Conservation (phyloP, 2,113 vertebrate species). For the Mus spicilegus region DNA sequence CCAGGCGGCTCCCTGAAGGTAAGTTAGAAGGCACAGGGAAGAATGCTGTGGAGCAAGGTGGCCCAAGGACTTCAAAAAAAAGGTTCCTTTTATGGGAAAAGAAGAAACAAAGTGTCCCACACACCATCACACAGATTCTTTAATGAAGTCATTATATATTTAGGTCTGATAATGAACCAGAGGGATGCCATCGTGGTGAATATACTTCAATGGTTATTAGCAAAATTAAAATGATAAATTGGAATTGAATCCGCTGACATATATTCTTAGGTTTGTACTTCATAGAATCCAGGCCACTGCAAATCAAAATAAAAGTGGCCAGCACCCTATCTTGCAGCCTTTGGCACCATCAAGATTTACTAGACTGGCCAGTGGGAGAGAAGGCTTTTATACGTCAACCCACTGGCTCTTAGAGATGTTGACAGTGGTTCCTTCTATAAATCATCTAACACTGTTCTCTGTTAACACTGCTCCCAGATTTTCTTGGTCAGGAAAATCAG, state of each 20-base stretch:
- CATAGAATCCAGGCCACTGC: not conserved
- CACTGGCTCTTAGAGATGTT: not conserved
- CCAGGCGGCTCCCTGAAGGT: not conserved
- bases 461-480: not conserved
- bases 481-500: no score
- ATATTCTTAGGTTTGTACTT: not conserved
- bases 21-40: not conserved
- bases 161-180: constrained; percentile 61
- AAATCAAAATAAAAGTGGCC: not conserved
- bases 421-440: not conserved
- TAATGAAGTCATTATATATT: constrained; percentile 62
- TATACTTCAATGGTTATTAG: constrained; percentile 17
- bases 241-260: constrained; percentile 8
- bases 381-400: no score
- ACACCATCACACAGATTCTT: not conserved
- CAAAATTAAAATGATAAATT: constrained; percentile 56
- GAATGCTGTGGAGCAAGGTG: fast-evolving
- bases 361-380: not conserved
- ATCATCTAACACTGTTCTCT: not conserved
- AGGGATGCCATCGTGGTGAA: not conserved
- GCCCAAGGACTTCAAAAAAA: not conserved
- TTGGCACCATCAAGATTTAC: not conserved
- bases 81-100: not conserved
- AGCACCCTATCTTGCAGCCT: not conserved
- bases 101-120: not conserved